These are phyloP conservation scores for Drosophila barbarae DNA, from an alignment of 2,888 invertebrate genomes.

Conservation along the genomic window DNA sequence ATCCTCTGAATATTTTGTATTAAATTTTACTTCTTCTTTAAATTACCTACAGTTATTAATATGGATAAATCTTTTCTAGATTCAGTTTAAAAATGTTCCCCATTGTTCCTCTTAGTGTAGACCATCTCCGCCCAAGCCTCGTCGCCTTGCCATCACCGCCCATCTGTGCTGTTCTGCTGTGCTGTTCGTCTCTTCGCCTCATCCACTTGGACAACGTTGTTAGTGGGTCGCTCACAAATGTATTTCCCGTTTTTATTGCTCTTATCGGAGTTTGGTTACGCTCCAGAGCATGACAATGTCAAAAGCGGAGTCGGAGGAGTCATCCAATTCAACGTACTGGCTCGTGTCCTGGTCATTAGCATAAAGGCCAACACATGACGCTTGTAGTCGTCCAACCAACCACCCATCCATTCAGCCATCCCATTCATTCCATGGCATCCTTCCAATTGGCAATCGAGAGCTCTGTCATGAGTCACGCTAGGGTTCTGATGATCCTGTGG, in stretches of 20 bases:
- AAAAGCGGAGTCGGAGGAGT: conserved; percentile 39
- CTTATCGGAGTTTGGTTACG: conserved; percentile 78
- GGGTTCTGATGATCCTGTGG: conserved; percentile 44
- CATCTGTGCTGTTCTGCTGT: conserved; percentile 62
- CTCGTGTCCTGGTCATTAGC: conserved; percentile 61
- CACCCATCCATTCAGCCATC: conserved; percentile 1
- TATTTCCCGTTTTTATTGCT: conserved; percentile 70
- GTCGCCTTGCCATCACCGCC: conserved; percentile 5
- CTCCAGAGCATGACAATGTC: conserved; percentile 73
- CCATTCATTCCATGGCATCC: conserved; percentile 14
- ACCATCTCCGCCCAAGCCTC: conserved; percentile 24
- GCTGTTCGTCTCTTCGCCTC: conserved; percentile 47
- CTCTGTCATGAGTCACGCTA: conserved; percentile 66
- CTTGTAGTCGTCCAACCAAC: conserved; percentile 19
- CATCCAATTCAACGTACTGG: conserved; percentile 37
- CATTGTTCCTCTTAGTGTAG: conserved; percentile 32
- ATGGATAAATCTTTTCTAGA: rapidly evolving
- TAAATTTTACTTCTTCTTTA: neutral
- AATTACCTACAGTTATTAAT: neutral
- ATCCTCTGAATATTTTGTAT: neutral
- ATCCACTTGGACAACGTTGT: conserved; percentile 53
- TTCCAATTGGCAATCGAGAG: conserved; percentile 64
- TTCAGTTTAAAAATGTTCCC: no score
- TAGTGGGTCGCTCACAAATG: conserved; percentile 57
- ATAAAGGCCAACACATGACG: conserved; percentile 59